phyloP scores from a whole-genome alignment of 2,888 invertebrate genomes.

The Erebia aethiops region DNA sequence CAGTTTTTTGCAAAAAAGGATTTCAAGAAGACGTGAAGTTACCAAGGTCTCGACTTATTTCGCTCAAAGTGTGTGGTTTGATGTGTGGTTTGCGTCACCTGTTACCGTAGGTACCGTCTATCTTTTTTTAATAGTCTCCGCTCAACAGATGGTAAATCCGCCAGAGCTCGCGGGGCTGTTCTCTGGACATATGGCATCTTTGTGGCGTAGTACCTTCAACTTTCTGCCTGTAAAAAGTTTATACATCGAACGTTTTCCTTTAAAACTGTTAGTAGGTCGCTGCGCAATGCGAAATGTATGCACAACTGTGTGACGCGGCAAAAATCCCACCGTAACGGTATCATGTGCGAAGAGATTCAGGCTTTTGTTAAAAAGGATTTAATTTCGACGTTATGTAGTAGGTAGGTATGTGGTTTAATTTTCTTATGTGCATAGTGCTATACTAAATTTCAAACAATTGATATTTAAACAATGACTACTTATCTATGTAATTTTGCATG shows the following conservation, averaged over 20 bases:
- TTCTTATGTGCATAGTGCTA: no score
- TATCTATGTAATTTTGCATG: no score
- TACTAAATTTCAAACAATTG: no score
- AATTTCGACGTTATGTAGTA: constrained; percentile 1
- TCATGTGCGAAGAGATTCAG: constrained; percentile 12
- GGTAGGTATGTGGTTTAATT: background rate
- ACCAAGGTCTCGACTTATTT: background rate
- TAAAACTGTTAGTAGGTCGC: constrained; percentile 29
- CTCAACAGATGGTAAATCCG: constrained; percentile 40
- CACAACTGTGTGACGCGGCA: constrained; percentile 27
- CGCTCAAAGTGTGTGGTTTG: background rate
- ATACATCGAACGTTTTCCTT: constrained; percentile 39
- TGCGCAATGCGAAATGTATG: constrained; percentile 37
- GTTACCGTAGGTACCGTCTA: background rate
- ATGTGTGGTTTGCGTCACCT: background rate
- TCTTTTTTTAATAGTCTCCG: constrained; percentile 17
- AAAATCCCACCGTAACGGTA: constrained; percentile 30
- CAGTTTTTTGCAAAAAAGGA: no score
- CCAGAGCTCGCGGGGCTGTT: constrained; percentile 41
- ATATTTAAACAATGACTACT: no score
- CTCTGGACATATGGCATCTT: constrained; percentile 37
- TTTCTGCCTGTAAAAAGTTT: constrained; percentile 24
- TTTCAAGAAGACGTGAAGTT: background rate
- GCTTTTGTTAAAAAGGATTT: constrained; percentile 17
- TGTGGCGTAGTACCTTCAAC: constrained; percentile 38